A percentile compares a stretch with the other conserved stretches of the same genome.
Conservation (phyloP, 2,797 vertebrate species). For the Menidia menidia region DNA sequence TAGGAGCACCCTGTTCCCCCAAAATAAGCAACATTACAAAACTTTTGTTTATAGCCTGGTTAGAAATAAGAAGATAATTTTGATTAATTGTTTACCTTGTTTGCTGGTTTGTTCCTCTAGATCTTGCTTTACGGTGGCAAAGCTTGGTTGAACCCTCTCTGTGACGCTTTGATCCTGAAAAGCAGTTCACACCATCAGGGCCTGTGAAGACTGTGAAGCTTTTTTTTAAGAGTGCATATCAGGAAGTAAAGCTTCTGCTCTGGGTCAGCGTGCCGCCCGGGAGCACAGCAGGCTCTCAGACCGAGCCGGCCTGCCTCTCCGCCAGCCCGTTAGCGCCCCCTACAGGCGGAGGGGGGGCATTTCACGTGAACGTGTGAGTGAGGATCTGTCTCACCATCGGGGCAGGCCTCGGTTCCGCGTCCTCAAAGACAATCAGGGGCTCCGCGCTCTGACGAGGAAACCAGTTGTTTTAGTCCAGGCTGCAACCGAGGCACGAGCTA, state of each 20-base stretch:
- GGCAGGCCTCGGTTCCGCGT: constrained; percentile 48
- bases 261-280: not conserved
- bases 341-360: constrained; percentile 15
- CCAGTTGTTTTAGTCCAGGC: not conserved
- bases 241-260: constrained; percentile 12
- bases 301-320: not conserved
- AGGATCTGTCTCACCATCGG: constrained; percentile 52
- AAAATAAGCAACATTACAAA: not conserved
- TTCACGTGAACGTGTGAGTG: not conserved
- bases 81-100: constrained; percentile 46
- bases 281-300: no score
- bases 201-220: not conserved
- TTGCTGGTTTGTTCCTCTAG: constrained; percentile 57
- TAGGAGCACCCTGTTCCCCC: not conserved
- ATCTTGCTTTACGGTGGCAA: constrained; percentile 52
- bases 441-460: constrained; percentile 65
- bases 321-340: constrained; percentile 43
- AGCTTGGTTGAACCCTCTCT: constrained; percentile 58
- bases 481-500: not conserved
- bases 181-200: not conserved
- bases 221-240: not conserved
- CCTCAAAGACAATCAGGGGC: constrained; percentile 81
- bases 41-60: not conserved
- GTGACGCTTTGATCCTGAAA: constrained; percentile 61
- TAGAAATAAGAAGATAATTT: not conserved